Conservation (phyloP, 1,140 invertebrate genomes). For the Eriosoma lanigerum region DNA sequence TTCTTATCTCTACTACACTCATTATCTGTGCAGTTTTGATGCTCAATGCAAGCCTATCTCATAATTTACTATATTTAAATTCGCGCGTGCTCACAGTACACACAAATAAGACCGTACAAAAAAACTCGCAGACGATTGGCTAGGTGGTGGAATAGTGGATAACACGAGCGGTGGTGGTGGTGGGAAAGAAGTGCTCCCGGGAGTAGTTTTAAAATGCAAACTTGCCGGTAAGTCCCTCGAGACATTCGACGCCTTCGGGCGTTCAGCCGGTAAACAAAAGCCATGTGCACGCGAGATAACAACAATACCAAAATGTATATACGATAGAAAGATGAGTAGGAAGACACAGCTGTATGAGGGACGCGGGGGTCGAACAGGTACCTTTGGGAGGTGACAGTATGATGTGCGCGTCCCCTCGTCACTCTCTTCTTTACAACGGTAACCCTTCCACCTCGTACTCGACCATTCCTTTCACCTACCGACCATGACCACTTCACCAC, state of each 20-base stretch:
- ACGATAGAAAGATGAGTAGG: background rate
- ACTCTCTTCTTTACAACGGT: background rate
- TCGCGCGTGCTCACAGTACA: no score
- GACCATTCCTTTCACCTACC: no score
- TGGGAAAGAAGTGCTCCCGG: slow-evolving; percentile 50
- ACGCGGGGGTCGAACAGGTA: background rate
- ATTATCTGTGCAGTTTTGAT: no score
- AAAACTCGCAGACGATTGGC: background rate
- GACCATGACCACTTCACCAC: background rate
- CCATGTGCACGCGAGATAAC: slow-evolving; percentile 51
- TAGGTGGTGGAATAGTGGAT: background rate
- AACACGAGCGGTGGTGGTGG: background rate
- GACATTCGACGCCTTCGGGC: slow-evolving; percentile 51
- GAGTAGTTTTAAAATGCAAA: slow-evolving; percentile 52
- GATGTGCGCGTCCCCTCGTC: slow-evolving; percentile 36
- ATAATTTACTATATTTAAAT: no score
- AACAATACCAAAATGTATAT: slow-evolving; percentile 29
- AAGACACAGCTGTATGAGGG: no score
- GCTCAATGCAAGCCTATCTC: no score
- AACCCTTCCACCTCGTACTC: background rate
- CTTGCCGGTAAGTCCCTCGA: slow-evolving; percentile 19
- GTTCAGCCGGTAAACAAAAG: slow-evolving; percentile 52
- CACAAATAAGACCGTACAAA: background rate
- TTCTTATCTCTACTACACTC: no score
- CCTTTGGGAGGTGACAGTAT: slow-evolving; percentile 51